Conservation (phyloP, 2,888 invertebrate genomes). For the Lathronympha strigana region DNA sequence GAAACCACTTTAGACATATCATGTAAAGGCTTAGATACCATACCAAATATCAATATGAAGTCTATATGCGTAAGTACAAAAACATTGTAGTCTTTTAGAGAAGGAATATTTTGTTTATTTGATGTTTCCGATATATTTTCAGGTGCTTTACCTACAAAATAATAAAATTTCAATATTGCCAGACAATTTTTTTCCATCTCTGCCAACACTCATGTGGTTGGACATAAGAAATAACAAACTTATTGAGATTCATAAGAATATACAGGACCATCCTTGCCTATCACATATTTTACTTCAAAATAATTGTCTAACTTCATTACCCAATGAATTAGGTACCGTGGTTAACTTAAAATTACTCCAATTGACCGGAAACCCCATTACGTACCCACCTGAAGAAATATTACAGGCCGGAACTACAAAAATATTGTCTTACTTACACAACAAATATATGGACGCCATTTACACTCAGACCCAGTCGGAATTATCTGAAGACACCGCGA, state of each 20-base stretch:
- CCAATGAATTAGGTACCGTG: conserved; percentile 86
- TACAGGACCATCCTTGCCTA: conserved; percentile 83
- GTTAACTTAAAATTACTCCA: conserved; percentile 85
- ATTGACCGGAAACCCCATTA: conserved; percentile 85
- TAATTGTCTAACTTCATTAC: conserved; percentile 84
- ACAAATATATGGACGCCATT: conserved; percentile 62
- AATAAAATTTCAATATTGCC: conserved; percentile 83
- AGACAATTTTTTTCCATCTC: conserved; percentile 82
- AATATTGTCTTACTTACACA: conserved; percentile 65
- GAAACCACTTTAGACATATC: conserved; percentile 65
- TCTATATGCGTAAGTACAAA: conserved; percentile 60
- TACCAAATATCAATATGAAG: conserved; percentile 60
- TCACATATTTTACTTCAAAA: conserved; percentile 87
- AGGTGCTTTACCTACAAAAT: conserved; percentile 77
- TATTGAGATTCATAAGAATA: conserved; percentile 78
- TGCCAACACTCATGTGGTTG: conserved; percentile 85
- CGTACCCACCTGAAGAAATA: conserved; percentile 82
- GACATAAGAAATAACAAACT: conserved; percentile 86
- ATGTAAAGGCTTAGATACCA: conserved; percentile 53
- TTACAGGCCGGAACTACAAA: conserved; percentile 77
- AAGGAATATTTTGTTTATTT: background rate
- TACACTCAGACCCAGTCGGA: conserved; percentile 66
- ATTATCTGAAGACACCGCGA: conserved; percentile 54
- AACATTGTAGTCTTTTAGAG: background rate
- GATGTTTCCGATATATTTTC: conserved; percentile 48